Conservation (phyloP, 1,140 invertebrate species). For the Panagrolaimus sp. region DNA sequence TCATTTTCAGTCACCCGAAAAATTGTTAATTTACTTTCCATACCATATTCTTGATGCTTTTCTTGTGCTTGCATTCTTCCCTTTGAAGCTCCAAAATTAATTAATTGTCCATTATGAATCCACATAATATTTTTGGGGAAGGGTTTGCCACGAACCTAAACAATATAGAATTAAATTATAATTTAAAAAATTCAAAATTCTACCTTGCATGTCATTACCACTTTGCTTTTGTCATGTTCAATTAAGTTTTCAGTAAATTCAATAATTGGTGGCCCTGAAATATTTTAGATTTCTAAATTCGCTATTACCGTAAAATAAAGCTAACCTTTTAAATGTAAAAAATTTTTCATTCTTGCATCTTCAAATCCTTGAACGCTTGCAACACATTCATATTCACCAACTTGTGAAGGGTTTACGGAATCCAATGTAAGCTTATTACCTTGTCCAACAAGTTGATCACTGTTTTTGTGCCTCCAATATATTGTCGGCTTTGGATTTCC, state of each 20-base stretch:
- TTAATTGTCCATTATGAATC: slow-evolving; percentile 8
- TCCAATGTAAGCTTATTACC: slow-evolving; percentile 48
- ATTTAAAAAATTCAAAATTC: too few relatives aligned
- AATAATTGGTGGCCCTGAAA: slow-evolving; percentile 24
- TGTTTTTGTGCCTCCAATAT: slow-evolving; percentile 33
- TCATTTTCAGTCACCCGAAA: slow-evolving; percentile 28
- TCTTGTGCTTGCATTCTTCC: slow-evolving; percentile 33
- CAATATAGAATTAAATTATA: too few relatives aligned
- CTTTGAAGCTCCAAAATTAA: slow-evolving; percentile 19
- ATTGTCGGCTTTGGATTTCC: slow-evolving; percentile 50
- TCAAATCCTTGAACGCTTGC: slow-evolving; percentile 35
- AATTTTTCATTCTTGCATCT: slow-evolving; percentile 35
- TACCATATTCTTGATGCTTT: slow-evolving; percentile 32
- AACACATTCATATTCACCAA: slow-evolving; percentile 44
- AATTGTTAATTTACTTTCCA: slow-evolving; percentile 37
- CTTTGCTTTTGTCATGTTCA: neutral
- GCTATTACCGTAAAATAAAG: neutral
- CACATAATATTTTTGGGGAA: slow-evolving; percentile 18
- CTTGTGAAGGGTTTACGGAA: slow-evolving; percentile 43
- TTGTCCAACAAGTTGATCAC: slow-evolving; percentile 29
- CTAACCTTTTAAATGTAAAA: slow-evolving; percentile 44
- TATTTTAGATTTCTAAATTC: neutral
- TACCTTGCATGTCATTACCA: slow-evolving; percentile 12
- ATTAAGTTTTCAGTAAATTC: slow-evolving; percentile 3
- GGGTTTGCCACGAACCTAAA: slow-evolving; percentile 16